phyloP scores from a whole-genome alignment of 2,888 invertebrate genomes.

The Diarsia dahlii region DNA sequence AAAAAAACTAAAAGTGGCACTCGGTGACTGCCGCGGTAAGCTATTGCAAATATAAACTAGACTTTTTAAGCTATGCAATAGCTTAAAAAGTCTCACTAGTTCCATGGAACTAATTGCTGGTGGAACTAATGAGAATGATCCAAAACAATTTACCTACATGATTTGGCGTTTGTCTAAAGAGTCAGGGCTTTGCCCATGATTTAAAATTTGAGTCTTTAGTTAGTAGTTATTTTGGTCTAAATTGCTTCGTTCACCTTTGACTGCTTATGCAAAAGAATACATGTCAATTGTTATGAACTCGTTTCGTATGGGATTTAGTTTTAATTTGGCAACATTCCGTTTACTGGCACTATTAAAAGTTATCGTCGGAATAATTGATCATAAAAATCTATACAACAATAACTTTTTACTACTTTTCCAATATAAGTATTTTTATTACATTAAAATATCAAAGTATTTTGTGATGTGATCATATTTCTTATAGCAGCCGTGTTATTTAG shows the following conservation, averaged over 20 bases:
- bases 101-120: no score
- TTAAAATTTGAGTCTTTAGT: not conserved
- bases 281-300: slow-evolving; percentile 23
- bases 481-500: not conserved
- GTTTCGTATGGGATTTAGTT: slow-evolving; percentile 8
- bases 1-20: no score
- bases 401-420: not conserved
- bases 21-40: no score
- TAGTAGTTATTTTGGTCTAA: not conserved
- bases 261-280: slow-evolving; percentile 3
- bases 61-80: no score
- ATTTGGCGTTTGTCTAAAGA: not conserved
- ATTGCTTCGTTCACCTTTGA: not conserved
- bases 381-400: slow-evolving; percentile 9
- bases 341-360: slow-evolving; percentile 20
- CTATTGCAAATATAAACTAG: no score
- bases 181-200: not conserved
- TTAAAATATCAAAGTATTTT: not conserved
- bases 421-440: not conserved
- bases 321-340: slow-evolving; percentile 11
- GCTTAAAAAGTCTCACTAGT: no score
- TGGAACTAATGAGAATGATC: no score
- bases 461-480: not conserved
- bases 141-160: no score
- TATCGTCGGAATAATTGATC: slow-evolving; percentile 6